Evolutionary conservation across 2,113 vertebrate genomes (phyloP).

Genomic region (Columba janthina): DNA sequence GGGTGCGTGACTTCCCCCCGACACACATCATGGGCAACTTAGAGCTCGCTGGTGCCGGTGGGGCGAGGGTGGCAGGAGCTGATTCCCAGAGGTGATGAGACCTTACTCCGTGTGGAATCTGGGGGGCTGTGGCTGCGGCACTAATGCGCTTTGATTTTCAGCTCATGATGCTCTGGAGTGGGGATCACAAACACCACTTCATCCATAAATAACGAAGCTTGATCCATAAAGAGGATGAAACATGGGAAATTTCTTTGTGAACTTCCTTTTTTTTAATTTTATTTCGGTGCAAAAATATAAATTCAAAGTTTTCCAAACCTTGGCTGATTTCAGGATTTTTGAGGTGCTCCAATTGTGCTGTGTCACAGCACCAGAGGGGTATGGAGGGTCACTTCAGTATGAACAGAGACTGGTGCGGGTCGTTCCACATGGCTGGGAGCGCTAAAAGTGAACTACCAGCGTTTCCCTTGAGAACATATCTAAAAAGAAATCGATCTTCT

Average conservation of each 20-base stretch:
- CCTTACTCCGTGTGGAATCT: not conserved
- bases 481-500: not conserved
- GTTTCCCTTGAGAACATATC: not conserved
- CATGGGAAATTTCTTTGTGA: not conserved
- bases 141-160: not conserved
- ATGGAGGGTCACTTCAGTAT: not conserved
- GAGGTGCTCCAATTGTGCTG: not conserved
- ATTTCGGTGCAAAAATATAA: not conserved
- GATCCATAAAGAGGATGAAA: not conserved
- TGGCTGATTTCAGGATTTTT: not conserved
- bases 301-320: not conserved
- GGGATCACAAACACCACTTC: not conserved
- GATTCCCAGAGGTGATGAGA: not conserved
- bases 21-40: not conserved
- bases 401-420: not conserved
- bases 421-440: not conserved
- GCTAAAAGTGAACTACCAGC: not conserved
- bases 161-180: not conserved
- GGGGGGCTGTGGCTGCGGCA: rapidly evolving
- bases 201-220: not conserved
- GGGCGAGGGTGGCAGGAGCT: not conserved
- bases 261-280: not conserved
- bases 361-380: not conserved
- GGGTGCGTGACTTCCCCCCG: not conserved
- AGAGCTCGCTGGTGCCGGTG: not conserved